phyloP scores from a whole-genome alignment of 2,888 invertebrate species.

The Nysson spinosus region DNA sequence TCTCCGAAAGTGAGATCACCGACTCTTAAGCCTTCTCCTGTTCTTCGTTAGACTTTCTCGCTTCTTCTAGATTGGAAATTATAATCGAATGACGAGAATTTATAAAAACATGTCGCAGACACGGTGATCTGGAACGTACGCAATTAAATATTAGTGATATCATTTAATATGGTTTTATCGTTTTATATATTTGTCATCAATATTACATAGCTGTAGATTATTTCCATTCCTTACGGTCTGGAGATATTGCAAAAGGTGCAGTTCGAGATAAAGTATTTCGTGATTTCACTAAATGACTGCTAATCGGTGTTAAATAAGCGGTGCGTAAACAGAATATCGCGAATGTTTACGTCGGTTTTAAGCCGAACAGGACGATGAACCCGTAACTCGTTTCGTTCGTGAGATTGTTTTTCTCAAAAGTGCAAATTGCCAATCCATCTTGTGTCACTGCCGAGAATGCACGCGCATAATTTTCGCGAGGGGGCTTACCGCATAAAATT shows the following conservation, averaged over 20 bases:
- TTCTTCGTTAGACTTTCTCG: conserved; percentile 13
- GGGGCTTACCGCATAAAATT: conserved; percentile 18
- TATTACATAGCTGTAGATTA: conserved; percentile 7
- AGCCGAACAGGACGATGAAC: conserved; percentile 49
- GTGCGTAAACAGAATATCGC: conserved; percentile 39
- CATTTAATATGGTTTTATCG: too few relatives aligned
- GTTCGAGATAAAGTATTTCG: conserved; percentile 24
- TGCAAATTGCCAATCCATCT: conserved; percentile 31
- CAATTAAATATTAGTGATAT: too few relatives aligned
- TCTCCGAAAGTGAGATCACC: conserved; percentile 74
- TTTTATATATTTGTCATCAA: conserved; percentile 10
- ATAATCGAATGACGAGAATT: too few relatives aligned
- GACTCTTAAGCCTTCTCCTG: conserved; percentile 47
- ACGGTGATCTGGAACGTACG: too few relatives aligned
- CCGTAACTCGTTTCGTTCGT: conserved; percentile 17
- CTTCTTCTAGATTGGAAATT: conserved; percentile 22
- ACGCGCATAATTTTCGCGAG: conserved; percentile 18
- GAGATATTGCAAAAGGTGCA: not conserved
- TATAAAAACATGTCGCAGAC: too few relatives aligned
- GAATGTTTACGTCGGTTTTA: conserved; percentile 38
- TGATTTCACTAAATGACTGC: conserved; percentile 20
- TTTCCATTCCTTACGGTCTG: not conserved
- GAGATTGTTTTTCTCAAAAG: conserved; percentile 33
- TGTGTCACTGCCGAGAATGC: conserved; percentile 11
- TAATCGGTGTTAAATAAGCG: conserved; percentile 53